Percentiles rank a stretch among this genome's conserved stretches.
Conservation (phyloP, 1,140 invertebrate species). For the Cardiocondyla obscurior region DNA sequence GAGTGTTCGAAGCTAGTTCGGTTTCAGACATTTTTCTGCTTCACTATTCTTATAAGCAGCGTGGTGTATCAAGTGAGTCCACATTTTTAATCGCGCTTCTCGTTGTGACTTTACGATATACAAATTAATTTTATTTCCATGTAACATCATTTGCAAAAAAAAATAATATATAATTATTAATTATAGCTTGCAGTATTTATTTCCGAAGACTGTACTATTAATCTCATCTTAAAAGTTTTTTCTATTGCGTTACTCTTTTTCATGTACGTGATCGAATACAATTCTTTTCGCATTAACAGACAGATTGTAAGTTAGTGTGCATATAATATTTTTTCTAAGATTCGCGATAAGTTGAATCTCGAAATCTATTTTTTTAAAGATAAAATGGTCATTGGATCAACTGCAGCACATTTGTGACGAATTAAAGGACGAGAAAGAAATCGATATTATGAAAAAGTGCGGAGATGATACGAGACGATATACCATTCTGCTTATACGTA, state of each 20-base stretch:
- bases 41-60: neutral
- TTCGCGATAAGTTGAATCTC: neutral
- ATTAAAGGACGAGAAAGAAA: neutral
- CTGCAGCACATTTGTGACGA: neutral
- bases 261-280: neutral
- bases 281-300: neutral
- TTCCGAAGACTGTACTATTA: neutral
- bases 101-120: too few relatives aligned
- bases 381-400: neutral
- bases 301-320: neutral
- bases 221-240: neutral
- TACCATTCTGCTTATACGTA: neutral
- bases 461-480: neutral
- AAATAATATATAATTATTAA: neutral
- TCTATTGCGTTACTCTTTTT: neutral
- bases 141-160: neutral
- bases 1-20: neutral
- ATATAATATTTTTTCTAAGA: neutral
- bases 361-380: neutral
- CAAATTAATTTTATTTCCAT: neutral
- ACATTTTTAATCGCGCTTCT: neutral
- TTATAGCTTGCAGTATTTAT: slow-evolving; percentile 1
- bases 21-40: neutral
- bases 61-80: neutral
- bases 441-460: neutral